A percentile compares a stretch with the other conserved stretches of the same genome.
Conservation (phyloP, 2,888 invertebrate species). For the Melanchra persicariae region DNA sequence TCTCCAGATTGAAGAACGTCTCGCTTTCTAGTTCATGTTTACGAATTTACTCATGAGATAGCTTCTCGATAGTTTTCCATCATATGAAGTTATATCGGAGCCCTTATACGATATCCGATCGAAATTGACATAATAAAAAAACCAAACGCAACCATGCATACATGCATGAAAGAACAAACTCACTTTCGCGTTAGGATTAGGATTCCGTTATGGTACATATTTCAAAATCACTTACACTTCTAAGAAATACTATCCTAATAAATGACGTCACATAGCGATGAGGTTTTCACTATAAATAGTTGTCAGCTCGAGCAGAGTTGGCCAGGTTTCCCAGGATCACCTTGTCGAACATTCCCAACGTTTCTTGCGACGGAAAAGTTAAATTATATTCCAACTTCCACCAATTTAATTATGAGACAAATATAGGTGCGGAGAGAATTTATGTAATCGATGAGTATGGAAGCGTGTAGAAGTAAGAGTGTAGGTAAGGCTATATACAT, state of each 20-base stretch:
- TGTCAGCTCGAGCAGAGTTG: neutral
- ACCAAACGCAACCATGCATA: too few species aligned
- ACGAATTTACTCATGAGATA: neutral
- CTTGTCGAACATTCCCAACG: slow-evolving; percentile 30
- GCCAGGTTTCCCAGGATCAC: slow-evolving; percentile 12
- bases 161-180: too few species aligned
- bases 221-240: neutral
- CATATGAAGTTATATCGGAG: neutral
- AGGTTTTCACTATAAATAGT: slow-evolving; percentile 23
- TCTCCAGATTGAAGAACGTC: too few species aligned
- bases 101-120: too few species aligned
- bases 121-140: too few species aligned
- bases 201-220: too few species aligned
- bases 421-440: slow-evolving; percentile 46
- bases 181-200: too few species aligned
- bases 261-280: neutral
- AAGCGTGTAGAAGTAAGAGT: neutral
- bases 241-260: neutral
- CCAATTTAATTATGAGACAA: slow-evolving; percentile 60
- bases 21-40: neutral
- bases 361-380: slow-evolving; percentile 49
- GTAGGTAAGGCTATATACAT: neutral
- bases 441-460: slow-evolving; percentile 35
- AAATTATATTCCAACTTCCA: slow-evolving; percentile 54
- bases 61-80: neutral